Evolutionary conservation across 2,888 invertebrate genomes (phyloP).

Genomic region (Thecophora atra): DNA sequence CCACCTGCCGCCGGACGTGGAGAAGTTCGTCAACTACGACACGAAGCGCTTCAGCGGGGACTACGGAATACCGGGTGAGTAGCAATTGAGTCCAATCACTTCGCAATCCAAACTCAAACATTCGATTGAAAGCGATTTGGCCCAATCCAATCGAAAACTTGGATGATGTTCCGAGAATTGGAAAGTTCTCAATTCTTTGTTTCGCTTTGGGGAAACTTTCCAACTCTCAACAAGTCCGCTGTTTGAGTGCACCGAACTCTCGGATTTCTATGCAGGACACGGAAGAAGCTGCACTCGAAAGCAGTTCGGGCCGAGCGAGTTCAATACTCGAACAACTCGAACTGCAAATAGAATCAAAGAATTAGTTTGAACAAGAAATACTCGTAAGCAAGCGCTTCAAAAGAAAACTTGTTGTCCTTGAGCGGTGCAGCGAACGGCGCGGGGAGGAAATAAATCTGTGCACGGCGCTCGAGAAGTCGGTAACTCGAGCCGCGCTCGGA

Average conservation of each 20-base stretch:
- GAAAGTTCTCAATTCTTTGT: not conserved
- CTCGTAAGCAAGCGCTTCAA: constrained; percentile 10
- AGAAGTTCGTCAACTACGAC: constrained; percentile 73
- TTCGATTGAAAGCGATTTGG: too few species aligned
- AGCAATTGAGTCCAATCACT: not conserved
- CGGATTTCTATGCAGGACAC: not conserved
- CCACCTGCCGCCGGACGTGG: constrained; percentile 73
- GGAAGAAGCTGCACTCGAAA: not conserved
- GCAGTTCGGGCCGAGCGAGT: constrained; percentile 4
- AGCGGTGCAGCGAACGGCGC: not conserved
- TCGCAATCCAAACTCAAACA: too few species aligned
- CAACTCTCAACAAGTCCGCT: not conserved
- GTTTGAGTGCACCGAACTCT: not conserved
- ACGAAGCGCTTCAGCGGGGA: constrained; percentile 74
- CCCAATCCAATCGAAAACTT: too few species aligned
- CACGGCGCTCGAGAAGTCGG: constrained; percentile 1
- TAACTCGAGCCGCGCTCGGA: constrained; percentile 9
- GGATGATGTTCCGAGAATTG: too few species aligned
- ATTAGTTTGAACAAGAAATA: not conserved
- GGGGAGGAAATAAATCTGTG: constrained; percentile 6
- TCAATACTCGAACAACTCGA: constrained; percentile 5
- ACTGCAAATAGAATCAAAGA: constrained; percentile 16
- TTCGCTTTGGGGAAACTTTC: not conserved
- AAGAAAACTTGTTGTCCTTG: constrained; percentile 16
- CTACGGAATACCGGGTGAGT: constrained; percentile 74